phyloP scores from a whole-genome alignment of 2,113 vertebrate genomes.

The Hippocampus comes region DNA sequence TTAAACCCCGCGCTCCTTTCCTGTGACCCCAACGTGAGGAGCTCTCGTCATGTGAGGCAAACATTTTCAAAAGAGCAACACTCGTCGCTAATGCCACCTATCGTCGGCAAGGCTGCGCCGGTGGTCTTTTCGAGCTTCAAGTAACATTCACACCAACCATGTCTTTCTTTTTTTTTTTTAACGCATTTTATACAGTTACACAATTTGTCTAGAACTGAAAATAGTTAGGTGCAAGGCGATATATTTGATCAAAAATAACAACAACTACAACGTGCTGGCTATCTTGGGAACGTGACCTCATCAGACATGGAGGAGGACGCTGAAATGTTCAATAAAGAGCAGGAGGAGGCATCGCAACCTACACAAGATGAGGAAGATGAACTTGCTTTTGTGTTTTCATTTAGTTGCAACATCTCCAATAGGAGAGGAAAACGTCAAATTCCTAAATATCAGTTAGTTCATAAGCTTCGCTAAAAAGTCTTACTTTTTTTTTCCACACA shows the following conservation, averaged over 20 bases:
- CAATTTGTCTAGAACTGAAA: not conserved
- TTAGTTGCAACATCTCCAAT: not conserved
- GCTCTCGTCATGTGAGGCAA: conserved; percentile 26
- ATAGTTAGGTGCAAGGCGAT: not conserved
- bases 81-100: conserved; percentile 7
- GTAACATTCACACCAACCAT: not conserved
- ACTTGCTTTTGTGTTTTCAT: not conserved
- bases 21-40: conserved; percentile 18
- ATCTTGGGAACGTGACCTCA: conserved; percentile 1
- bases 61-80: conserved; percentile 22
- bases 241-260: not conserved
- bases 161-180: not conserved
- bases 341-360: conserved; percentile 8
- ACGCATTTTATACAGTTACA: too few species aligned
- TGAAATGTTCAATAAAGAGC: conserved; percentile 10
- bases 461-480: not conserved
- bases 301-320: conserved; percentile 4
- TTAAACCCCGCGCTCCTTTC: conserved; percentile 51
- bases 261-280: not conserved
- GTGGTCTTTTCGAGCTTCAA: not conserved
- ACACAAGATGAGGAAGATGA: conserved; percentile 1
- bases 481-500: not conserved
- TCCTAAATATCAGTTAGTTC: not conserved
- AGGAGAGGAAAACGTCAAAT: not conserved
- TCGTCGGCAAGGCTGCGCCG: conserved; percentile 8